A percentile compares a stretch with the other conserved stretches of the same genome.
These are phyloP conservation scores for Morpho deidamia DNA, from an alignment of 2,888 invertebrate species.

Conservation along the genomic window DNA sequence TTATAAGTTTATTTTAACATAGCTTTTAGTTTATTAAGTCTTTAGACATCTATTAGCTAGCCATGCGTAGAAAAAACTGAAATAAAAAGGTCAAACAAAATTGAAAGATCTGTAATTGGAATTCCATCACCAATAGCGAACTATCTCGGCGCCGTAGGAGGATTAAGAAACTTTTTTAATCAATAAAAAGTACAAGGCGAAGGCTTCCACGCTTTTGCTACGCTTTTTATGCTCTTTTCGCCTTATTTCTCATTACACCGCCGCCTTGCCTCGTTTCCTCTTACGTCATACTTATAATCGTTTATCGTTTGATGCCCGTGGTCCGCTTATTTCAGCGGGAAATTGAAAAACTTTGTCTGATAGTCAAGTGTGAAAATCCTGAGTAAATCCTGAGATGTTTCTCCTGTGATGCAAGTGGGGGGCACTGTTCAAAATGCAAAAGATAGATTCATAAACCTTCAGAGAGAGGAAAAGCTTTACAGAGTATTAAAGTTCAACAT, in stretches of 20 bases:
- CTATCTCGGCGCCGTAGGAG: slow-evolving; percentile 40
- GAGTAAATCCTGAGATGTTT: background rate
- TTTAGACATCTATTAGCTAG: no score
- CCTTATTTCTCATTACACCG: slow-evolving; percentile 61
- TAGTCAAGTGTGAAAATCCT: slow-evolving; percentile 25
- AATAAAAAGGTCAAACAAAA: no score
- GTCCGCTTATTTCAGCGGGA: slow-evolving; percentile 46
- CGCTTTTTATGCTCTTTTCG: slow-evolving; percentile 34
- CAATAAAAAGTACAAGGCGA: slow-evolving; percentile 53
- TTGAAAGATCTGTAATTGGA: background rate
- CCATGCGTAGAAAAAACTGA: no score
- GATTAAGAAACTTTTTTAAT: slow-evolving; percentile 72
- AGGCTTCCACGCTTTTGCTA: slow-evolving; percentile 21
- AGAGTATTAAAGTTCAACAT: no score
- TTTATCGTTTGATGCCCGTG: slow-evolving; percentile 70
- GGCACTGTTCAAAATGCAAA: no score
- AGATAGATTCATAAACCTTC: no score
- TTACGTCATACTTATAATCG: slow-evolving; percentile 71
- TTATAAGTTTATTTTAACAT: no score
- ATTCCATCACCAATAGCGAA: slow-evolving; percentile 20
- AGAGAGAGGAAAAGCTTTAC: no score
- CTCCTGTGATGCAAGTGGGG: background rate
- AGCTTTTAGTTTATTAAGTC: no score
- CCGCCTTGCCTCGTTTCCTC: slow-evolving; percentile 52
- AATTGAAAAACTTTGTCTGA: slow-evolving; percentile 63